Base-by-base conservation (phyloP, 37 sponge, comb jelly and placozoan species). In the Diacarnus erythraeanus region DNA sequence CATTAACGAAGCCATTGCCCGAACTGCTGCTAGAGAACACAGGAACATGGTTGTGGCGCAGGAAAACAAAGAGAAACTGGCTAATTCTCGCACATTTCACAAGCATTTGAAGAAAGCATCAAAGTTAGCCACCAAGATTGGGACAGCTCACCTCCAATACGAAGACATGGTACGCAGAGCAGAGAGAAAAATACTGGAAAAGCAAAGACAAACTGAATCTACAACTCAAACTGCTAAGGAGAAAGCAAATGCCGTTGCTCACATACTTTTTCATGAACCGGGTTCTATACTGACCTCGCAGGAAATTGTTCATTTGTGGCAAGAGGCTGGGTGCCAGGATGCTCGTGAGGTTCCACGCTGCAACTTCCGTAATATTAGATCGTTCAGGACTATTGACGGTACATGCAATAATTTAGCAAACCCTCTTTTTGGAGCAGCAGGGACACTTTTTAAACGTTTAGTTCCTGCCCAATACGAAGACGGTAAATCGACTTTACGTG, bases 381-480 rank as follows among this genome's bases (percentile, higher is more conserved):
- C 3, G 3, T 80, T 58, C 47, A 38, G 97, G 21, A 83, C 84
- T 22, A 76, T 78, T 20, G 88, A 96, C 51, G 97, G 94, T 0
- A 87, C 91, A 21, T 97, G 97, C 60, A 97, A 97, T 77, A 97
- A 97, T 60, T 57, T 84, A 1, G 56, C 42, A 0, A 78, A 84
- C 57, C 94, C 92, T 6, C 51, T 65, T 21, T 75, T 73, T 26
- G 97, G 97, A 1, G 80, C 94, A 25, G 36, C 92, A 37, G 59
- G 59, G 75, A 88, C 82, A 18, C 36, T 78, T 10, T 79, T 97
- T 18, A 34, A 59, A 30, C 81, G 94, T 23, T 58, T 94, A 3
- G 18, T 89, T 9, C 84, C 83, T 25, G 79, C 92, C 0, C 65
- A 57, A 29, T 97, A 94, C 56, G 97, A 94, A 72, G 90, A 97